phyloP scores from a whole-genome alignment of 2,888 invertebrate species.

The Bombylius major region DNA sequence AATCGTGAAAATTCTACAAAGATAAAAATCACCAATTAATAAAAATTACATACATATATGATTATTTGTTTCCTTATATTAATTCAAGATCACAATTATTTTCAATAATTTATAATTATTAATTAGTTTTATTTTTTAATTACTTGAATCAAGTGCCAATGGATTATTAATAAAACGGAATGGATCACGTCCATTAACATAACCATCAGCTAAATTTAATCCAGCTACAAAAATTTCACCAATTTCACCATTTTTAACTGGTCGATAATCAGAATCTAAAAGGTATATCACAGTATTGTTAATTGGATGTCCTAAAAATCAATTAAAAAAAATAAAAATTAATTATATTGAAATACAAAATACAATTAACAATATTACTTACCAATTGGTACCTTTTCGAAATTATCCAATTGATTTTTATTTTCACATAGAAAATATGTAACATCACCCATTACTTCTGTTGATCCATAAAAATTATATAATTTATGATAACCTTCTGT shows the following conservation, averaged over 20 bases:
- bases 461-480: constrained; percentile 84
- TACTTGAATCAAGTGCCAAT: constrained; percentile 50
- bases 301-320: constrained; percentile 52
- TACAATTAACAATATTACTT: constrained; percentile 22
- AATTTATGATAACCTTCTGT: constrained; percentile 50
- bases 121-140: constrained; percentile 10
- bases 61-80: too few species aligned
- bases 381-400: constrained; percentile 73
- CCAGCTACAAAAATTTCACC: constrained; percentile 79
- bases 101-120: background rate
- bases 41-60: background rate
- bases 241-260: constrained; percentile 57
- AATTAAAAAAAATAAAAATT: background rate
- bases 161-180: constrained; percentile 66
- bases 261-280: constrained; percentile 58
- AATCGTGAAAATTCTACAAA: constrained; percentile 51
- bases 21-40: background rate
- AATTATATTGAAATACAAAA: background rate
- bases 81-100: too few species aligned
- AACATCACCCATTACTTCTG: constrained; percentile 85
- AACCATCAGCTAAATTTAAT: constrained; percentile 64
- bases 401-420: constrained; percentile 44
- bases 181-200: constrained; percentile 60
- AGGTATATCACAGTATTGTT: constrained; percentile 73
- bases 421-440: constrained; percentile 59